Evolutionary conservation across 1,140 invertebrate genomes (phyloP), one percentile per base, ranked within the genome.

Genomic region (Trichonephila inaurata): DNA sequence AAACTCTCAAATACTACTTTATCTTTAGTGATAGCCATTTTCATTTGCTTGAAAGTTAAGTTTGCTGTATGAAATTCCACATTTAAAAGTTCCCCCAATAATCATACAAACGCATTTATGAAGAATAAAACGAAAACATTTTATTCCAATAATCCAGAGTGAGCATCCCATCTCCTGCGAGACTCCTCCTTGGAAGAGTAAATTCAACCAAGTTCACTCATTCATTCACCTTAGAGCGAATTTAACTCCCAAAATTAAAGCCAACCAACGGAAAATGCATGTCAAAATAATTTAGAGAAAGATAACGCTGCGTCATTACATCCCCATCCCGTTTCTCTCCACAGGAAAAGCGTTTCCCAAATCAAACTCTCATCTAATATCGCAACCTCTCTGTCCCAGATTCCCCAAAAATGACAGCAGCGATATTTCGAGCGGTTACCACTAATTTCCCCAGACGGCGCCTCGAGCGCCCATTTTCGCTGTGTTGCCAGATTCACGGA

Each of bases 381-480:
- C 82, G 82, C 82, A 60, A 85, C n/a, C 82, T 85, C 82, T 21
- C 44, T 58, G 82, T 66, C 21, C 86, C 61, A 62, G 51, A 87
- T 60, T 87, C 18, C n/a, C 85, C 24, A 88, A 85, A 88, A 88
- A 88, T 62, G 86, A 88, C 86, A 88, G 62, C 60, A n/a, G 61
- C 86, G 60, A 88, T 88, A 88, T 62, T 88, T 88, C 51, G 64
- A 89, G 66, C 62, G 33, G 66, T 89, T 89, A 89, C 62, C 62
- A 21, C 61, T 89, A 72, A 89, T 72, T 89, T 77, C 88, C 88
- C 64, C 64, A 72, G 88, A 62, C 88, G 88, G 66, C 88, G 66
- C 66, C 40, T 89, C 58, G n/a, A 89, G 33, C 64, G 33, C n/a
- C 66, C 88, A 72, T 58, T 72, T 89, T 89, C 58, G 21, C 61